Percentiles rank a stretch among this genome's conserved stretches.
Conservation (phyloP, 2,797 vertebrate genomes). For the Macropus fuliginosus region DNA sequence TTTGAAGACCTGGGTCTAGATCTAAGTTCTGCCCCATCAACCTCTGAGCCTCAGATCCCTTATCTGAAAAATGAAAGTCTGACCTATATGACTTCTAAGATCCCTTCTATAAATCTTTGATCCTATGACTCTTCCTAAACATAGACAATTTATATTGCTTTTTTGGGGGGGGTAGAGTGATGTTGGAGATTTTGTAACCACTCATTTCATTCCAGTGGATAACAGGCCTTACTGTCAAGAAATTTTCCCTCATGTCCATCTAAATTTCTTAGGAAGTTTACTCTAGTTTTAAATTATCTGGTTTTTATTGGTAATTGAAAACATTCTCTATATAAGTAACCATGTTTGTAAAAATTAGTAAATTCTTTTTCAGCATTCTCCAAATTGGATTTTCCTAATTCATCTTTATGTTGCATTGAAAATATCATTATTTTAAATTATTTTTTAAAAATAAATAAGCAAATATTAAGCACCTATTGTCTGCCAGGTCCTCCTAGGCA, state of each 20-base stretch:
- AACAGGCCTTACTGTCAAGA: slow-evolving; percentile 32
- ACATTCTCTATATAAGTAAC: background rate
- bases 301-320: slow-evolving; percentile 48
- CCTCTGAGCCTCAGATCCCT: background rate
- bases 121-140: background rate
- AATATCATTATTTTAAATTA: background rate
- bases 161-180: background rate
- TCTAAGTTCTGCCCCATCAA: background rate
- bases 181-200: slow-evolving; percentile 26
- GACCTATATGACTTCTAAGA: background rate
- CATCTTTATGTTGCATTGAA: background rate
- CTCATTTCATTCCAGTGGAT: slow-evolving; percentile 37
- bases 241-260: slow-evolving; percentile 11
- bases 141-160: slow-evolving; percentile 30
- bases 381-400: slow-evolving; percentile 1
- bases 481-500: background rate
- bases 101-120: background rate
- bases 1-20: background rate
- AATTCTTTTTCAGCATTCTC: slow-evolving; percentile 7
- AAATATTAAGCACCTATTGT: background rate
- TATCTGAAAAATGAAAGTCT: background rate
- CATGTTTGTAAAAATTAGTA: slow-evolving; percentile 36
- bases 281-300: slow-evolving; percentile 2
- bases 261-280: background rate
- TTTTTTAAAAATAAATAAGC: background rate